phyloP scores from a whole-genome alignment of 1,140 invertebrate species.

The Streblospio benedicti region DNA sequence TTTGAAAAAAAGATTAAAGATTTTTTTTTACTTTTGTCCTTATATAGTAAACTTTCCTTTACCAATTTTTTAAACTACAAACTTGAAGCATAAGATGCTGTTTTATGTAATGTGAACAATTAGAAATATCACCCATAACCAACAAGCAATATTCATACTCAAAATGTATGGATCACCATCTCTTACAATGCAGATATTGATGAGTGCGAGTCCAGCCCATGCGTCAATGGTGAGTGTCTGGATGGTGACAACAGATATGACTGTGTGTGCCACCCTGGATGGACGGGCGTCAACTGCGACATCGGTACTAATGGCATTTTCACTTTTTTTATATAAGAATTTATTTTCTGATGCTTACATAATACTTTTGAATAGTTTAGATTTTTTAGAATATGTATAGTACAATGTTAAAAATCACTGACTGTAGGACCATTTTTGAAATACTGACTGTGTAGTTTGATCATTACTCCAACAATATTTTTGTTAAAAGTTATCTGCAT shows the following conservation, averaged over 20 bases:
- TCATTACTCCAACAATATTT: not conserved
- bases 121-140: no score
- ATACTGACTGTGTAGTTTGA: not conserved
- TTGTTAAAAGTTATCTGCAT: no score
- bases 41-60: no score
- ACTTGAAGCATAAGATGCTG: no score
- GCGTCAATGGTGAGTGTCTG: slow-evolving; percentile 48
- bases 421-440: not conserved
- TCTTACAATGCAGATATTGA: slow-evolving; percentile 40
- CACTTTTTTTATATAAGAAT: not conserved
- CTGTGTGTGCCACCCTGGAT: slow-evolving; percentile 42
- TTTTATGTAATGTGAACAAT: no score
- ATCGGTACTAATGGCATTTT: slow-evolving; percentile 10
- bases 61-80: no score
- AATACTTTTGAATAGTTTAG: not conserved
- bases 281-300: slow-evolving; percentile 42
- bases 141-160: no score
- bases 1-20: no score
- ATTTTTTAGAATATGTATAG: not conserved
- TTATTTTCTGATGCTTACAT: not conserved
- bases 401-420: not conserved
- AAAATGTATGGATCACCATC: no score
- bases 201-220: slow-evolving; percentile 46
- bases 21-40: no score
- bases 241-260: slow-evolving; percentile 44